phyloP scores from a whole-genome alignment of 2,113 vertebrate genomes.

The Nerophis lumbriciformis region DNA sequence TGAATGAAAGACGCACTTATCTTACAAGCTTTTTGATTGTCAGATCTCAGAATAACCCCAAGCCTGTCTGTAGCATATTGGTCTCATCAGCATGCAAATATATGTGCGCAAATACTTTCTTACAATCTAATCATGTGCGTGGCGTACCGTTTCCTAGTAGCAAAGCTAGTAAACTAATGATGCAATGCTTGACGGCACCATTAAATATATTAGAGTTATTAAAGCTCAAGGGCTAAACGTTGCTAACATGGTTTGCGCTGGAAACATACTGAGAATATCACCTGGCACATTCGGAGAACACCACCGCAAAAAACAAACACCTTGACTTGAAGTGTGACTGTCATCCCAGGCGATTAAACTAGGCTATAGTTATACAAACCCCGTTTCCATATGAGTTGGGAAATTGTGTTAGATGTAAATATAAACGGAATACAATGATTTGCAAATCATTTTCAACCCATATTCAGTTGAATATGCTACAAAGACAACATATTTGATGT shows the following conservation, averaged over 20 bases:
- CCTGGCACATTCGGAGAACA: not conserved
- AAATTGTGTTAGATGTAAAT: no score
- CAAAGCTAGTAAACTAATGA: not conserved
- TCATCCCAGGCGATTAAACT: no score
- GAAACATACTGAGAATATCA: conserved; percentile 2
- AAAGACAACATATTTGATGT: no score
- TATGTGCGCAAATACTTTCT: conserved; percentile 13
- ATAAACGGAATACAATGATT: no score
- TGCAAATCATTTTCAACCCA: no score
- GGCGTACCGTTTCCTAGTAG: not conserved
- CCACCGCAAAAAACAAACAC: no score
- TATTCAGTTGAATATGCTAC: no score
- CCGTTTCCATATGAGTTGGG: no score
- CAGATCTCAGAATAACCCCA: conserved; percentile 17
- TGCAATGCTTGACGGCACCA: not conserved
- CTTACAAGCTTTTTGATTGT: conserved; percentile 36
- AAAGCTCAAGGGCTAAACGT: conserved; percentile 19
- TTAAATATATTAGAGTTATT: conserved; percentile 17
- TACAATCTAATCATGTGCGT: conserved; percentile 31
- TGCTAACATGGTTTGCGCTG: conserved; percentile 7
- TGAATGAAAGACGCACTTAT: conserved; percentile 24
- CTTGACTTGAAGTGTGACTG: no score
- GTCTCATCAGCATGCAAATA: conserved; percentile 36
- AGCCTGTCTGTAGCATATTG: conserved; percentile 11
- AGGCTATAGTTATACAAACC: no score